These are phyloP conservation scores for Aplodontia rufa DNA, from an alignment of 2,113 vertebrate species.

Conservation along the genomic window DNA sequence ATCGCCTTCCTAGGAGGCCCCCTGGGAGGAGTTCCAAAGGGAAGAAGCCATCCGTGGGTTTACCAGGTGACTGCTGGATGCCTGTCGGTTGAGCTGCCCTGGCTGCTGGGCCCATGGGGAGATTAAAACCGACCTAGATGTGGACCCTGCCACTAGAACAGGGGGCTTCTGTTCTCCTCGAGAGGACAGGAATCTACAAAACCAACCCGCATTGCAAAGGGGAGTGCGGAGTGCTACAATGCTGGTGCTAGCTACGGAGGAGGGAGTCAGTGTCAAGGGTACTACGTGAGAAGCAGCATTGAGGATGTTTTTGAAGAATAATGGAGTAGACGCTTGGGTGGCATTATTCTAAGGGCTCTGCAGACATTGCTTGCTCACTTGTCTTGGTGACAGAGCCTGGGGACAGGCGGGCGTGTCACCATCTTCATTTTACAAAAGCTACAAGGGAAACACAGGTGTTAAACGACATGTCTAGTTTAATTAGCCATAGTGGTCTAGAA, in stretches of 20 bases:
- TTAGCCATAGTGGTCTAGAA: neutral
- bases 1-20: neutral
- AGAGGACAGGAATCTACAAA: neutral
- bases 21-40: neutral
- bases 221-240: fast-evolving
- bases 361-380: fast-evolving
- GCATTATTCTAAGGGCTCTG: fast-evolving
- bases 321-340: fast-evolving
- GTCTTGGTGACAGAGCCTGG: too few relatives aligned
- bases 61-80: neutral
- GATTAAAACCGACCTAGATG: neutral
- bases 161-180: neutral
- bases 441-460: neutral
- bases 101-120: neutral
- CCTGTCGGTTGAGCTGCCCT: neutral
- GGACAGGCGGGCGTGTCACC: fast-evolving
- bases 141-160: neutral
- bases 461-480: neutral
- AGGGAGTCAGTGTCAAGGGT: neutral
- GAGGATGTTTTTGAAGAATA: neutral
- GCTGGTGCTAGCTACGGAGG: neutral
- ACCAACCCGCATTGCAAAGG: fast-evolving
- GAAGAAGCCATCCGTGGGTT: neutral
- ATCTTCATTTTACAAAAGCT: neutral
- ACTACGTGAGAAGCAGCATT: fast-evolving